Base-by-base conservation (phyloP, 2,888 invertebrate genomes). In the Habroteleia sp. region DNA sequence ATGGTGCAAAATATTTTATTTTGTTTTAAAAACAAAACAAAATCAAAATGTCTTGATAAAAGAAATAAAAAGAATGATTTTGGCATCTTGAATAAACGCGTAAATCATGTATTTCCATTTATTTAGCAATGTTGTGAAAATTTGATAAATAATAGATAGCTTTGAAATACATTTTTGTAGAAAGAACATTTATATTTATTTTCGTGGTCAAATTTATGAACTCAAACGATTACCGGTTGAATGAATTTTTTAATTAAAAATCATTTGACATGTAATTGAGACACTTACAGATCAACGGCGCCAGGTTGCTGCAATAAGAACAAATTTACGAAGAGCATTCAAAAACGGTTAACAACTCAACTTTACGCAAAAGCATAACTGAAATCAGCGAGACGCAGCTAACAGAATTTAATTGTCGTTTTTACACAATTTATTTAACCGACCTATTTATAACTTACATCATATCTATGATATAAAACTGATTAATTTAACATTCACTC, bases 91-190 rank as follows among this genome's bases (percentile, higher is more conserved):
- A 39, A 39, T 20, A 4, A 20, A 39, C 5, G 2, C 10, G 8
- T 46, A 35, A 41, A n/a, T 54, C 31, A 35, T 37, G 25, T 66
- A 66, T 41, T 56, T 58, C 56, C 39, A 58, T 68, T 68, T 68
- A 68, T 68, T 68, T 58, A 68, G 50, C 42, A 68, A 68, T 58
- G 48, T 58, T 42, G 58, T 68, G 68, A 68, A 68, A 68, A 68
- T 20, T 50, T 42, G 56, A 58, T 20, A 50, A 58, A 27, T 58
- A 68, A 68, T 41, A 50, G 46, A 56, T 46, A 66, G 56, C 39
- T 48, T 56, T 56, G 39, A 68, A 68, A 50, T 58, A 68, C 68
- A 68, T 27, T 52, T 54, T 58, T 48, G 8, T 48, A 56, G 41
- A 68, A 68, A 68, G 41, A 56, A 68, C 68, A 68, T 58, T 58